Base-by-base conservation (phyloP, 2,888 invertebrate species). In the Mongoloraphidia duomilia region DNA sequence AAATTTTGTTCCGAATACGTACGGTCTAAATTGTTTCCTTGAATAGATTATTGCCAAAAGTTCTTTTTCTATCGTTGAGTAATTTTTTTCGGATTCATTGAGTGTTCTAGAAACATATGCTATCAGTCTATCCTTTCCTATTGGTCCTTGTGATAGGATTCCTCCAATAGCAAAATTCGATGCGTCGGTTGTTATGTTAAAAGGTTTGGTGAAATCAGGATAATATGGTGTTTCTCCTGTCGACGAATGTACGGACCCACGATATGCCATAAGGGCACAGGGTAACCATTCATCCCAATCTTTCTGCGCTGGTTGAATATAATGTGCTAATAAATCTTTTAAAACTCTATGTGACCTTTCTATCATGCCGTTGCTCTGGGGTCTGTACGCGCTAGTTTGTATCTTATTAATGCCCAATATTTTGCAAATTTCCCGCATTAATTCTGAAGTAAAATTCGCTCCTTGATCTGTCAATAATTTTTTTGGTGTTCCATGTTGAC, bases 1-100 rank as follows among this genome's bases (percentile, higher is more conserved):
- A 45, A 66, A 67, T 51, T 60, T 55, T 36, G 57, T 55, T 12
- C 65, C 65, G 47, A 57, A 64, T 3, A 67, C 45, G 46, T 66
- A 67, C 4, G 65, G 62, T 36, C 63, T 17, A 51, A 65, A 67
- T 50, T 64, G 56, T 54, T 63, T 60, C 1, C 54, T 50, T 9
- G 53, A 54, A 60, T 61, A 65, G 5, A 66, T 55, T 9, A 68
- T 63, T 0, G 63, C 61, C 44, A 66, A 46, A 2, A 65, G 49
- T 57, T 67, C 65, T 41, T 57, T 58, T 56, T 68, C 65, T 2
- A 56, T 65, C 1, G 63, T 62, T 2, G 55, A 54, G 50, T 67
- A 67, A 43, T 64, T 66, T 8, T 34, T 36, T 58, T 65, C 63
- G 0, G 59, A 55, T 50, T 56, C 54, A 49, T 60, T 65, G n/a